Conservation (phyloP, 2,797 vertebrate genomes). For the Hybognathus amarus region DNA sequence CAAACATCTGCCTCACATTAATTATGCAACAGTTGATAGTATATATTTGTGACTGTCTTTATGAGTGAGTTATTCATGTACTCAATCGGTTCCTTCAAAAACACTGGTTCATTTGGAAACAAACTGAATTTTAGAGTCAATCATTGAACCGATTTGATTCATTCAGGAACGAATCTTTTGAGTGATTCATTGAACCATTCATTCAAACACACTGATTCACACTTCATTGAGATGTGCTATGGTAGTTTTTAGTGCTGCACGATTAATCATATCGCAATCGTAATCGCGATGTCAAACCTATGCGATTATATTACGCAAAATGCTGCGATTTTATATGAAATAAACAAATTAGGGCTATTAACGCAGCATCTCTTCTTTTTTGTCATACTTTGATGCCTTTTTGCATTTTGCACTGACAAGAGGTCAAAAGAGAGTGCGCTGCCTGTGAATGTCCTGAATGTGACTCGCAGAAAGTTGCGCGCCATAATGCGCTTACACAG, state of each 20-base stretch:
- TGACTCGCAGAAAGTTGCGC: no score
- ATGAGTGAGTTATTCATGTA: not conserved
- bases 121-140: not conserved
- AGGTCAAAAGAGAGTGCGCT: no score
- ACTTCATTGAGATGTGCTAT: not conserved
- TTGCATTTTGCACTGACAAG: no score
- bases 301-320: no score
- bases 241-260: not conserved
- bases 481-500: no score
- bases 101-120: not conserved
- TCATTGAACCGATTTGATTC: not conserved
- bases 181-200: not conserved
- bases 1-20: not conserved
- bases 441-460: no score
- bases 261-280: no score
- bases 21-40: not conserved
- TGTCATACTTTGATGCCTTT: no score
- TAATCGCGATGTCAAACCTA: no score
- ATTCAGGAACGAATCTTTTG: not conserved
- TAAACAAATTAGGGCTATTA: no score
- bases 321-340: no score
- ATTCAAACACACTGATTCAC: not conserved
- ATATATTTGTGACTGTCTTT: not conserved
- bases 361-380: no score
- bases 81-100: not conserved